Evolutionary conservation across 2,797 vertebrate species (phyloP), one percentile per base, ranked within the genome.

Genomic region (Dallia pectoralis): DNA sequence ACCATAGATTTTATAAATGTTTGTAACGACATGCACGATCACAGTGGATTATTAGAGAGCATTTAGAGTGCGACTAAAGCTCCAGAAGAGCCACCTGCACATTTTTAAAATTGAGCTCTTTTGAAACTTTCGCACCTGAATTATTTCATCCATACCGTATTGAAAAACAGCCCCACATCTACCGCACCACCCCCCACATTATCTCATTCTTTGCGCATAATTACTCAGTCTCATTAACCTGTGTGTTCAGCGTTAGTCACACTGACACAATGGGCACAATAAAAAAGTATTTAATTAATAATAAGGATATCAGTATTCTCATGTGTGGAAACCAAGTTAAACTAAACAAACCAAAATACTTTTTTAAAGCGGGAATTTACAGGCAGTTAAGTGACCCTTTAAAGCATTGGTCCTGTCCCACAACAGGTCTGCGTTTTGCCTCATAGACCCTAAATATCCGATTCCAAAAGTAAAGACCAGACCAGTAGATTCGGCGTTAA

Each of bases 61-160:
- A 59, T 59, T 59, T 25, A 48, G 40, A 44, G 40, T 44, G 40
- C 14, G 40, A 14, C 40, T 44, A 12, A 44, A 12, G n/a, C n/a
- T n/a, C n/a, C 40, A 11, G 40, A 44, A 44, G 40, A 48, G 47
- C 66, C 40, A 67, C 40, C 19, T 44, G 48, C 66, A 47, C n/a
- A 16, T 32, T 69, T 69, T 29, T 32, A 66, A 0, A 30, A 48
- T 18, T 16, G 15, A 49, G 18, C 83, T 81, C 80, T 83, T 87
- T 86, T 80, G 77, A 89, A 89, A 87, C 81, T 88, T 75, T 76
- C 80, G 86, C 25, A 29, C 59, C 15, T 9, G n/a, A 25, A 16
- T 65, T 65, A 14, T 87, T 89, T 87, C 76, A 87, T 84, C 83
- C 85, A 84, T 86, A 76, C 89, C 89, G 91, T 91, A 88, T n/a